These are phyloP conservation scores for Schlechtendalia chinensis DNA, from an alignment of 1,140 invertebrate genomes.

Conservation along the genomic window DNA sequence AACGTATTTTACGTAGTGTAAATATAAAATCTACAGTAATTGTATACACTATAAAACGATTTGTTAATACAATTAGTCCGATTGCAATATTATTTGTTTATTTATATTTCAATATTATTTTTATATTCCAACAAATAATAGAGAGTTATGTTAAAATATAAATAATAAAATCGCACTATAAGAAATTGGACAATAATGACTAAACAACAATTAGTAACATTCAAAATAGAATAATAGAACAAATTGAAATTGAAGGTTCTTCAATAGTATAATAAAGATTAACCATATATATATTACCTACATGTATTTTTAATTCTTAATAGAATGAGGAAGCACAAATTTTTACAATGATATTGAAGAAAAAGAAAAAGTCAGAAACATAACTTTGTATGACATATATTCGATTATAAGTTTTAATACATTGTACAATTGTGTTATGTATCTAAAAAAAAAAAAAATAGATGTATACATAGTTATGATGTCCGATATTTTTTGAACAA, in stretches of 20 bases:
- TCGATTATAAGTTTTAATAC: no score
- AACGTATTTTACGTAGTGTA: no score
- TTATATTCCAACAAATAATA: neutral
- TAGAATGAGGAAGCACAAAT: neutral
- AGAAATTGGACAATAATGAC: conserved; percentile 5
- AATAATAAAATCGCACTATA: neutral
- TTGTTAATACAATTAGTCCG: no score
- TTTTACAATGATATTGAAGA: neutral
- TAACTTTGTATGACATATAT: no score
- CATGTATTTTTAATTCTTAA: neutral
- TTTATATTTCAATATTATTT: neutral
- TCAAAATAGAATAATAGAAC: conserved; percentile 21
- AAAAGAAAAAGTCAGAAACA: neutral
- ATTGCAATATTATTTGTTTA: no score
- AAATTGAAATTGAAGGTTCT: neutral
- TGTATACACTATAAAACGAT: no score
- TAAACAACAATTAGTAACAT: conserved; percentile 21
- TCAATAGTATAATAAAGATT: conserved; percentile 7
- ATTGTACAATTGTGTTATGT: no score
- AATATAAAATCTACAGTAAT: no score
- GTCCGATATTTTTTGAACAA: no score
- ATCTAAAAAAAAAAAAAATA: no score
- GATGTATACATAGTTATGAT: no score
- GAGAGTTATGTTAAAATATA: conserved; percentile 17
- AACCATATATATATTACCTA: neutral